These are phyloP conservation scores for Euleptes europaea DNA, from an alignment of 2,113 vertebrate species.

Conservation along the genomic window DNA sequence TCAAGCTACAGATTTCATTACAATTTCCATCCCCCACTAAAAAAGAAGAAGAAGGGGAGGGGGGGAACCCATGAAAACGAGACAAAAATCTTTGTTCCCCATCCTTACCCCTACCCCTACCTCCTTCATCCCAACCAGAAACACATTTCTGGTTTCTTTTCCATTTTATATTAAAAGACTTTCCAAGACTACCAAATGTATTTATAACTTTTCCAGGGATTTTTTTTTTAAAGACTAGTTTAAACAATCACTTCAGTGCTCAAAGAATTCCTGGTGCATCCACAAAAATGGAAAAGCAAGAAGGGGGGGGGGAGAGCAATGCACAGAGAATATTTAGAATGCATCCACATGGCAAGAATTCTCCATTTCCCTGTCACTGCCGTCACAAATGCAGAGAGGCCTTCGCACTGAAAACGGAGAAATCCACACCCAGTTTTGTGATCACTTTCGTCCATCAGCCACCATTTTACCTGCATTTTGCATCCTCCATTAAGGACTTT, in stretches of 20 bases:
- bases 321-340: background rate
- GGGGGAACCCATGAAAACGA: background rate
- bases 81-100: background rate
- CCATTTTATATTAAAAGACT: background rate
- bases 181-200: background rate
- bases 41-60: background rate
- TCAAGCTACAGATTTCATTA: slow-evolving; percentile 39
- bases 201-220: background rate
- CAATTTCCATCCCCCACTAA: slow-evolving; percentile 27
- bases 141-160: slow-evolving; percentile 16
- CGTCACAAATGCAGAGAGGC: too few relatives aligned
- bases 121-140: slow-evolving; percentile 18
- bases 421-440: too few relatives aligned
- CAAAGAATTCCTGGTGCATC: background rate
- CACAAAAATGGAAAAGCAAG: background rate
- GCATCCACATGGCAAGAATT: too few relatives aligned
- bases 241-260: background rate
- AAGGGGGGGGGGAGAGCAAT: background rate
- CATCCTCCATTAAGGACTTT: too few relatives aligned
- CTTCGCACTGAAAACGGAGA: too few relatives aligned
- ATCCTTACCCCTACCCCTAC: too few relatives aligned
- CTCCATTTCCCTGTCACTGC: too few relatives aligned
- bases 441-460: too few relatives aligned
- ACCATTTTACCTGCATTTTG: too few relatives aligned
- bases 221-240: background rate